Conservation (phyloP, 2,797 vertebrate species). For the Morelia viridis region DNA sequence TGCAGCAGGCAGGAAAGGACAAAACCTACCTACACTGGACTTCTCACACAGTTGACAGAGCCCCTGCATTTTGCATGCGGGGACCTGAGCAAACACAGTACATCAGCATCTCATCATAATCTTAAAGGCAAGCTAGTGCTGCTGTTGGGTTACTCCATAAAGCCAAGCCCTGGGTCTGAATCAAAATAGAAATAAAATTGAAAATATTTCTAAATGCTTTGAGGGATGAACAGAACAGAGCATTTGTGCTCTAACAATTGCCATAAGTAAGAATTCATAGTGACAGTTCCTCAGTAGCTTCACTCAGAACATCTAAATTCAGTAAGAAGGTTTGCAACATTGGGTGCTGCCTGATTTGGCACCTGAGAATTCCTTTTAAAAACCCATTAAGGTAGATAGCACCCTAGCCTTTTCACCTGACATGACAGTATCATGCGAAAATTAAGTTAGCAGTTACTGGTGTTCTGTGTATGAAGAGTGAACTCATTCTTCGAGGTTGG, state of each 20-base stretch:
- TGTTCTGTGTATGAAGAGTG: not conserved
- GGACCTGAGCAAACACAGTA: not conserved
- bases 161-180: not conserved
- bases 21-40: not conserved
- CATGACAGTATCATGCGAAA: not conserved
- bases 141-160: accelerated
- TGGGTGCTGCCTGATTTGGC: not conserved
- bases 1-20: not conserved
- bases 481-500: not conserved
- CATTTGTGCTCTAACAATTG: not conserved
- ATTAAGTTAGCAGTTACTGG: not conserved
- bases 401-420: not conserved
- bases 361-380: not conserved
- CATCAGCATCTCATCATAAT: not conserved
- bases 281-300: not conserved
- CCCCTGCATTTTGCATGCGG: not conserved
- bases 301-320: not conserved
- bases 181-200: not conserved
- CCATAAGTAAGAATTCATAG: not conserved
- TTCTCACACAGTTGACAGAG: not conserved
- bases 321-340: not conserved
- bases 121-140: accelerated
- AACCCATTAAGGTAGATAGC: not conserved
- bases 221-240: too few relatives aligned
- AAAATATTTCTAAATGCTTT: not conserved